Conservation (phyloP, 1,140 invertebrate genomes). For the Drosophila nikananu region DNA sequence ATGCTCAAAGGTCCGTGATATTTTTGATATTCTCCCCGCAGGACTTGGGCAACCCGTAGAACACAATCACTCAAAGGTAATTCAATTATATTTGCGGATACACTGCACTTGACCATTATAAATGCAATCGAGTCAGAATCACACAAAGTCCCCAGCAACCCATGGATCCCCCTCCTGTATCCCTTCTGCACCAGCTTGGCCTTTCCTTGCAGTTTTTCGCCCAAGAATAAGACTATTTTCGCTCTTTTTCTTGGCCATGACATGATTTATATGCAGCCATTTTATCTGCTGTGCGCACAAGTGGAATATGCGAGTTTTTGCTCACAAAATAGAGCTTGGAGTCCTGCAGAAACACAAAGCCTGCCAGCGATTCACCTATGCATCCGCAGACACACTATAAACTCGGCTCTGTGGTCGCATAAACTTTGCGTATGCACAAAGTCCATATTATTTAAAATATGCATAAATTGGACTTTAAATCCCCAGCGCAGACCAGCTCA, state of each 20-base stretch:
- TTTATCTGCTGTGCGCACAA: slow-evolving; percentile 65
- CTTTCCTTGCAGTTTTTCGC: slow-evolving; percentile 19
- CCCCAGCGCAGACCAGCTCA: background rate
- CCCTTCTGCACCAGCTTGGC: slow-evolving; percentile 6
- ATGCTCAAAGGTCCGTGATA: too few relatives aligned
- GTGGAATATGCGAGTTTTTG: slow-evolving; percentile 45
- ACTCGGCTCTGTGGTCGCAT: slow-evolving; percentile 40
- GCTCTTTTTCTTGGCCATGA: slow-evolving; percentile 74
- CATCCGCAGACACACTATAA: slow-evolving; percentile 19
- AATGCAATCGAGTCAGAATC: slow-evolving; percentile 48
- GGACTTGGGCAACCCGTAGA: background rate
- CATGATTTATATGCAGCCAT: slow-evolving; percentile 79
- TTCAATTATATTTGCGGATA: slow-evolving; percentile 63
- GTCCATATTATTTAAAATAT: slow-evolving; percentile 75
- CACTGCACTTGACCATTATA: slow-evolving; percentile 39
- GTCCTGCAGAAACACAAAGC: slow-evolving; percentile 52
- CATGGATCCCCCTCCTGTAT: background rate
- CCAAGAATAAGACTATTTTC: slow-evolving; percentile 56
- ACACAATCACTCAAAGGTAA: slow-evolving; percentile 34
- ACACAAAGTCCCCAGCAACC: slow-evolving; percentile 35
- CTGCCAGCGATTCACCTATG: slow-evolving; percentile 46
- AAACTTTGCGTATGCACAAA: slow-evolving; percentile 57
- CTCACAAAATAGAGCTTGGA: slow-evolving; percentile 21
- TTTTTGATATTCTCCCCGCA: background rate
- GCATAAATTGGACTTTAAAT: slow-evolving; percentile 75